These are phyloP conservation scores for Pyrrhia umbra DNA, from an alignment of 2,888 invertebrate species.

Conservation along the genomic window DNA sequence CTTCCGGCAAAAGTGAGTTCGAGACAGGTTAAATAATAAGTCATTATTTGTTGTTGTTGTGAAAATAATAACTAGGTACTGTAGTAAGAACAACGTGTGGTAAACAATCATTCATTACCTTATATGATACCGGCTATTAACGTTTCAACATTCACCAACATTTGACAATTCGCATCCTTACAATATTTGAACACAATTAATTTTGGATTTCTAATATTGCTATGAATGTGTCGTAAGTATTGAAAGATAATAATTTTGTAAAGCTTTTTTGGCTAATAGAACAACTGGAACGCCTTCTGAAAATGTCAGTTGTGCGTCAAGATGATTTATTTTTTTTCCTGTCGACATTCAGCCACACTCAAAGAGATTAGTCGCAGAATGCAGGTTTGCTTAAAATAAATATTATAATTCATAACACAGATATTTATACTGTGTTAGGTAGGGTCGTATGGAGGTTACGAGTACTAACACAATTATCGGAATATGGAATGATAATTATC, in stretches of 20 bases:
- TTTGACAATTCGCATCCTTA: slow-evolving; percentile 29
- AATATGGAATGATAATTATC: no score
- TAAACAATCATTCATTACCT: slow-evolving; percentile 49
- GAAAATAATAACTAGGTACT: background rate
- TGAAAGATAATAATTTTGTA: slow-evolving; percentile 1
- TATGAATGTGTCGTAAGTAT: background rate
- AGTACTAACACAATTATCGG: no score
- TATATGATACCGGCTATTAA: slow-evolving; percentile 11
- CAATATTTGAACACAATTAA: slow-evolving; percentile 22
- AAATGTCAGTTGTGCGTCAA: slow-evolving; percentile 45
- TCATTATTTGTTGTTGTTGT: background rate
- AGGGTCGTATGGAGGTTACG: no score
- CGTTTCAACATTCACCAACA: slow-evolving; percentile 31
- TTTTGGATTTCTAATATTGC: slow-evolving; percentile 28
- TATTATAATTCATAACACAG: no score
- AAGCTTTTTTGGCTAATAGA: slow-evolving; percentile 19
- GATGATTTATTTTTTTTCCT: slow-evolving; percentile 34
- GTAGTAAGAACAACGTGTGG: background rate
- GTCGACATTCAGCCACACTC: background rate
- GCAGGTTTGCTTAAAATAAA: background rate
- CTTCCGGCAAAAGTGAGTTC: background rate
- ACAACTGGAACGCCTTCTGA: slow-evolving; percentile 17
- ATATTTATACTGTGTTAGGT: no score
- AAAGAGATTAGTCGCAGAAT: slow-evolving; percentile 28
- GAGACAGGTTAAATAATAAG: background rate